Conservation (phyloP, 2,888 invertebrate species). For the Andricus curvator region DNA sequence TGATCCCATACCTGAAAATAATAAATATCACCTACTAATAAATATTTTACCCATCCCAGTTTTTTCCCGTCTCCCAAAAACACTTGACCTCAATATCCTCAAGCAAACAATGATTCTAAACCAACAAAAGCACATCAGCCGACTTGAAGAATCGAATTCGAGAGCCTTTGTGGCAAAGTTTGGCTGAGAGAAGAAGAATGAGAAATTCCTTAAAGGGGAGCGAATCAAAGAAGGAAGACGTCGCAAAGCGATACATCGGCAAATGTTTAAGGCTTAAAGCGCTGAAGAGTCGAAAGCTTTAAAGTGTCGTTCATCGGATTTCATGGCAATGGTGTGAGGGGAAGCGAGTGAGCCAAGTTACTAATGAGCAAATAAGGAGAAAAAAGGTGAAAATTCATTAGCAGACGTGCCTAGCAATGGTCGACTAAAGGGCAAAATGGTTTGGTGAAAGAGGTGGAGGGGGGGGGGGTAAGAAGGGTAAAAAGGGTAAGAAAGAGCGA, state of each 20-base stretch:
- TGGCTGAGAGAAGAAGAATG: slow-evolving; percentile 50
- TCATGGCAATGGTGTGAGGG: slow-evolving; percentile 45
- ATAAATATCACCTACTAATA: too few relatives aligned
- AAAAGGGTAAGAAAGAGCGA: slow-evolving; percentile 56
- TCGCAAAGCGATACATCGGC: slow-evolving; percentile 46
- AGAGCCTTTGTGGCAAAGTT: slow-evolving; percentile 40
- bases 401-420: slow-evolving; percentile 63
- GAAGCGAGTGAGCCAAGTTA: slow-evolving; percentile 61
- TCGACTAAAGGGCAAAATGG: slow-evolving; percentile 41
- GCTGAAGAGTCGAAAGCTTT: slow-evolving; percentile 46
- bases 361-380: slow-evolving; percentile 73
- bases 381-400: slow-evolving; percentile 76
- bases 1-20: neutral
- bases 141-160: slow-evolving; percentile 28
- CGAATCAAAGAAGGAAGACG: slow-evolving; percentile 46
- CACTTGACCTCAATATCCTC: neutral
- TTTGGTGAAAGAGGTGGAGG: neutral
- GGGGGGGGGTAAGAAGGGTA: neutral
- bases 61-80: neutral
- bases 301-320: slow-evolving; percentile 49
- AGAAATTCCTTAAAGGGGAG: slow-evolving; percentile 55
- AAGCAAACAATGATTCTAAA: slow-evolving; percentile 15
- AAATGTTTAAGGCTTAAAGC: slow-evolving; percentile 53
- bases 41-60: neutral
- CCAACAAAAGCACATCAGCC: slow-evolving; percentile 17